phyloP scores from a whole-genome alignment of 1,140 invertebrate genomes.

The Asobara japonica region DNA sequence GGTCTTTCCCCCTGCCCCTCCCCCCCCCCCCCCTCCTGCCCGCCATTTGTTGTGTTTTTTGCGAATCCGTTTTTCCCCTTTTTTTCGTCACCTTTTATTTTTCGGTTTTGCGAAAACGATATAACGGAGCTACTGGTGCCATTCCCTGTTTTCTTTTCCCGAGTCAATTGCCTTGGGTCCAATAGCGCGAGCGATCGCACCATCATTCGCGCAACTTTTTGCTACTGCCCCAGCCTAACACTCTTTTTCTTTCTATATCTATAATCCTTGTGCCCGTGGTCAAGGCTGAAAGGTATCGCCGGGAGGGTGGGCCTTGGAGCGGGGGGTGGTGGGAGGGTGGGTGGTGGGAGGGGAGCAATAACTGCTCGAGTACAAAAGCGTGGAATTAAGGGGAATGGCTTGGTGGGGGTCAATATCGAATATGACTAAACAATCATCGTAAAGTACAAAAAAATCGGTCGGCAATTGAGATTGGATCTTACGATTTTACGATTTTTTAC shows the following conservation, averaged over 20 bases:
- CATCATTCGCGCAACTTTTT: conserved; percentile 10
- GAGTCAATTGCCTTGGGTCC: conserved; percentile 13
- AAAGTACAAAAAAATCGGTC: no score
- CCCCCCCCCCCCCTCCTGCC: neutral
- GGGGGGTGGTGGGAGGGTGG: neutral
- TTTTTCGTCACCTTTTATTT: conserved; percentile 4
- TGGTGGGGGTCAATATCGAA: no score
- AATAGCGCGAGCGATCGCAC: neutral
- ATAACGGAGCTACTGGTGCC: conserved; percentile 15
- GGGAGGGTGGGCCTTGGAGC: no score
- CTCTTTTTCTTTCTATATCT: conserved; percentile 5
- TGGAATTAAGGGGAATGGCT: no score
- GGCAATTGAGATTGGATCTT: no score
- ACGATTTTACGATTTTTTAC: no score
- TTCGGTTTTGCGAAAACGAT: conserved; percentile 2
- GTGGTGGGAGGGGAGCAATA: neutral
- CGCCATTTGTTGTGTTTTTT: no score
- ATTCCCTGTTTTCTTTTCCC: conserved; percentile 5
- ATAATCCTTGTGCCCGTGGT: conserved; percentile 27
- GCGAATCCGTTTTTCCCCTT: neutral
- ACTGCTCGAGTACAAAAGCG: conserved; percentile 17
- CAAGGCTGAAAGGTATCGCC: no score
- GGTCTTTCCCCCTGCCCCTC: neutral
- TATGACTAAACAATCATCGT: no score
- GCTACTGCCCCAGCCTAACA: neutral